These are phyloP conservation scores for Oreohelix idahoensis DNA, from an alignment of 1,140 invertebrate genomes.

Conservation along the genomic window DNA sequence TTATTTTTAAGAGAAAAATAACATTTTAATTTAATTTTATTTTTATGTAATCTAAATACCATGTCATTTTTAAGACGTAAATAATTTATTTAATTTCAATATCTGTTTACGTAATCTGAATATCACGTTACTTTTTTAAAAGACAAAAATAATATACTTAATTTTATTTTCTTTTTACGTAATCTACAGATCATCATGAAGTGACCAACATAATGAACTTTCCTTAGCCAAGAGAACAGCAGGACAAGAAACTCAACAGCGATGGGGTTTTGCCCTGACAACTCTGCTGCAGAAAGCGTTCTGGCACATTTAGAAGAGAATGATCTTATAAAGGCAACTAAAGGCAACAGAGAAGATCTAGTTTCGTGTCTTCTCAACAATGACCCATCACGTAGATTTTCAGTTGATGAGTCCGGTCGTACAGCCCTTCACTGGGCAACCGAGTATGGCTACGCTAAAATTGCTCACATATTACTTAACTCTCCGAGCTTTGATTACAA, in stretches of 20 bases:
- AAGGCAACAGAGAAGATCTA: constrained; percentile 55
- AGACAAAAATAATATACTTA: too few species aligned
- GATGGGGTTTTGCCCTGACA: not conserved
- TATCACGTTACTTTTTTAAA: too few species aligned
- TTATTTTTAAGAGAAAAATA: too few species aligned
- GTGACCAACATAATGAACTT: not conserved
- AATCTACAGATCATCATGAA: too few species aligned
- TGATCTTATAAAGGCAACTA: constrained; percentile 58
- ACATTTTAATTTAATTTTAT: too few species aligned
- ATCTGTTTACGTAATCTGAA: too few species aligned
- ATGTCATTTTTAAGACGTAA: too few species aligned
- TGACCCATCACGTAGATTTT: constrained; percentile 41
- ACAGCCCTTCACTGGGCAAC: constrained; percentile 66
- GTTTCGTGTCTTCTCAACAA: constrained; percentile 48
- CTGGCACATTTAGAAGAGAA: not conserved
- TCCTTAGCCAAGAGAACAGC: not conserved
- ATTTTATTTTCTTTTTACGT: too few species aligned
- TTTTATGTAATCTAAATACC: too few species aligned
- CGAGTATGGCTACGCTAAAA: constrained; percentile 60
- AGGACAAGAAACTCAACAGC: not conserved
- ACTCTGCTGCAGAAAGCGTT: too few species aligned
- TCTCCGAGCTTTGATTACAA: not conserved
- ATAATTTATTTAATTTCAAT: too few species aligned
- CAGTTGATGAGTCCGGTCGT: constrained; percentile 51
- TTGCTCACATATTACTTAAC: constrained; percentile 50